phyloP scores from a whole-genome alignment of 2,113 vertebrate genomes.

The Hystrix brachyura region DNA sequence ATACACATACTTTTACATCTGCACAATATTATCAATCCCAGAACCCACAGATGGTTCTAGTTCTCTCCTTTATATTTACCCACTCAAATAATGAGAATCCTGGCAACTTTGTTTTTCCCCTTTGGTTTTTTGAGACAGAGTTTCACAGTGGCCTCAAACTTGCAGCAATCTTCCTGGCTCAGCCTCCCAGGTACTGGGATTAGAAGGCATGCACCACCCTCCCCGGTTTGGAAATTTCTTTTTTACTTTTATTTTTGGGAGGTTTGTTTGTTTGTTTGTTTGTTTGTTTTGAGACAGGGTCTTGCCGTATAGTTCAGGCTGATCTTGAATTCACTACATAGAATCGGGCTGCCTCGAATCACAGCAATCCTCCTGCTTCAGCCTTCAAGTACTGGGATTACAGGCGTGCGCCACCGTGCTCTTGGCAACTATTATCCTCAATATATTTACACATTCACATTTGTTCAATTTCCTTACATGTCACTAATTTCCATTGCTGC shows the following conservation, averaged over 20 bases:
- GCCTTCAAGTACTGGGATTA: neutral
- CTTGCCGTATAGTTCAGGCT: neutral
- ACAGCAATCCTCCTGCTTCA: neutral
- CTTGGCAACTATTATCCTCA: neutral
- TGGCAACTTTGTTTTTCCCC: neutral
- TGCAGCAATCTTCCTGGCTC: neutral
- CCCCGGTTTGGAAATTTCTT: neutral
- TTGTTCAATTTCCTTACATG: neutral
- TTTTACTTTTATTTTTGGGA: too few relatives aligned
- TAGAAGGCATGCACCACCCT: neutral
- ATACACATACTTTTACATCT: neutral
- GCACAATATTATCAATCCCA: neutral
- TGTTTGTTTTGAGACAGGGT: neutral
- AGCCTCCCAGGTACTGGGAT: neutral
- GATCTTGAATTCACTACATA: too few relatives aligned
- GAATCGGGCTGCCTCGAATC: neutral
- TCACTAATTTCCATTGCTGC: neutral
- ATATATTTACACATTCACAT: neutral
- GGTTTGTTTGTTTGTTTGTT: too few relatives aligned
- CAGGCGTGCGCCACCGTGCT: neutral
- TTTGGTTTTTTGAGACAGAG: neutral
- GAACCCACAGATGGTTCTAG: neutral
- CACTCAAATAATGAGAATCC: conserved; percentile 11
- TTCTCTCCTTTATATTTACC: conserved; percentile 8
- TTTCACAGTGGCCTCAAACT: neutral